Percentiles rank a stretch among this genome's conserved stretches.
These are phyloP conservation scores for Hyposoter didymator DNA, from an alignment of 2,888 invertebrate genomes.

Conservation along the genomic window DNA sequence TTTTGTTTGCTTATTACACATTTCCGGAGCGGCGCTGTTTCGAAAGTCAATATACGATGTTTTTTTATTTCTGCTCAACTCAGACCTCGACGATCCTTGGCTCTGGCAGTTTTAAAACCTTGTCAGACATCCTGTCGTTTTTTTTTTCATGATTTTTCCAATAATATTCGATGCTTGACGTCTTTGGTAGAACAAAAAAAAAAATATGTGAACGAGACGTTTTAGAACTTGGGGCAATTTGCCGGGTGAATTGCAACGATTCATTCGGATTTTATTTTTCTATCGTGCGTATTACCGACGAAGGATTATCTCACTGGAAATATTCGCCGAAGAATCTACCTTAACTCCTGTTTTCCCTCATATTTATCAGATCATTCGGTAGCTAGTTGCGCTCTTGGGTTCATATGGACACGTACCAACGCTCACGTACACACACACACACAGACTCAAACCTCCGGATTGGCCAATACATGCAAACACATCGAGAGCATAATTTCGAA, in stretches of 20 bases:
- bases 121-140: not conserved
- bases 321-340: not conserved
- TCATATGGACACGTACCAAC: not conserved
- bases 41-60: not conserved
- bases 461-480: not conserved
- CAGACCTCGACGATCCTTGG: not conserved
- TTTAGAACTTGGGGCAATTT: slow-evolving; percentile 20
- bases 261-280: not conserved
- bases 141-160: not conserved
- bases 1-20: not conserved
- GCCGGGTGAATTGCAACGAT: slow-evolving; percentile 22
- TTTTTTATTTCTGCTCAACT: not conserved
- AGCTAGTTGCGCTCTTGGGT: slow-evolving; percentile 1
- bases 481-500: slow-evolving; percentile 51
- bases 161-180: not conserved
- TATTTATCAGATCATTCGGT: slow-evolving; percentile 53
- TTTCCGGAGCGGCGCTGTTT: not conserved
- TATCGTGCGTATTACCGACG: not conserved
- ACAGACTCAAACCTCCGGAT: not conserved
- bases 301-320: slow-evolving; percentile 1
- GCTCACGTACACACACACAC: not conserved
- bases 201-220: not conserved
- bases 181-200: too few relatives aligned
- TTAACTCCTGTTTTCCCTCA: slow-evolving; percentile 17
- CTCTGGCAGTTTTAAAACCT: not conserved